Base-by-base conservation (phyloP, 1,140 invertebrate species). In the Papilio polytes region DNA sequence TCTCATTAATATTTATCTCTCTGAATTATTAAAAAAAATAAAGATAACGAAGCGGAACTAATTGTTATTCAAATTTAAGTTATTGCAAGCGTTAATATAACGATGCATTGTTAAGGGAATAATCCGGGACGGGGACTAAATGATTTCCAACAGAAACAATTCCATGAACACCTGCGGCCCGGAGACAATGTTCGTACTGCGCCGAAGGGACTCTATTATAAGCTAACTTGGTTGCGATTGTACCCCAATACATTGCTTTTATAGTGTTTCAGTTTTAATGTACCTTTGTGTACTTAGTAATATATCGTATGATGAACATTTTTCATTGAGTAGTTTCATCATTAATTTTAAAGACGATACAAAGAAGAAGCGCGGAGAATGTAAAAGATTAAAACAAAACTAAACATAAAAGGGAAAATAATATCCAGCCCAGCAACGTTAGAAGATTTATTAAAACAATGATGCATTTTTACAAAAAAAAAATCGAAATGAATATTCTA, bases 121-220 rank as follows among this genome's bases (percentile, higher is more conserved):
- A 80, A 82, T 81, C 83, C 79, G 82, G 82, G 80, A 79, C 74
- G 56, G 83, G 79, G 74, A 86, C 88, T 89, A 90, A 92, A 92
- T 89, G 89, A 88, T 89, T 87, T 85, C 85, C 80, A 84, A 85
- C 72, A 80, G 83, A 86, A 89, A 87, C 87, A 86, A 87, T 89
- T 84, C 80, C 73, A 74, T 73, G 81, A 77, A 86, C 91, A 92
- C 89, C 90, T 92, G 90, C 48, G 89, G 72, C 87, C 83, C 76
- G 82, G 18, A 73, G 80, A 85, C 66, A 80, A 83, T 81, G 80
- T 56, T 22, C 80, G 73, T 80, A 85, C 80, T 85, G 73, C 48
- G 73, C 74, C 81, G 74, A 80, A 85, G 85, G 87, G 86, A 88
- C 83, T 74, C 12, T 41, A 48, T 78, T 85, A 85, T 85, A 86